Evolutionary conservation across 2,888 invertebrate genomes (phyloP), one percentile per base, ranked within the genome.

Genomic region (Thecocarcelia acutangulata): DNA sequence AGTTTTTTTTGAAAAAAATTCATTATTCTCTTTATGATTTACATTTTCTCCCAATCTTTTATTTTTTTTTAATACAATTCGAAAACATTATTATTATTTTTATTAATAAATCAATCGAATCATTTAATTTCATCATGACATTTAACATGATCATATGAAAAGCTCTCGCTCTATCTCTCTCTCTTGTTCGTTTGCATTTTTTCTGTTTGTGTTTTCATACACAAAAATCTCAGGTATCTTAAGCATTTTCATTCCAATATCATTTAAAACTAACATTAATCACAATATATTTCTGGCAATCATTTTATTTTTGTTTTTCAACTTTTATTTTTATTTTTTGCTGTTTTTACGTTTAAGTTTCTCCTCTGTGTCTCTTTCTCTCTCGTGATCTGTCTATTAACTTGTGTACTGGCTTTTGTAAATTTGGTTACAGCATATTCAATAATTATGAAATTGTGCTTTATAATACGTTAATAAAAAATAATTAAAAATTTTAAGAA

Each of bases 1-100:
- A 94, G 93, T 89, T 87, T 84, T 80, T 77, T 56, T 83, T 79
- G 42, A 86, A 86, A 86, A 78, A 76, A 63, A 63, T 9, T 52
- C 64, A 69, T 63, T 64, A 63, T 78, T 64, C 59, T 77, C 72
- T 56, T 79, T 72, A 66, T 70, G 40, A 44, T 77, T 78, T 83
- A 58, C 69, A 73, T 79, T 6, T 73, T 50, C 28, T 69, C 48
- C 72, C 17, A 61, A 44, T 54, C 15, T 63, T 33, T 54, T 13
- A 33, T 33, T 69, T 9, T 46, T 28, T 2, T 13, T 24, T 21
- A 19, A 48, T 21, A 50, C 21, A 28, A 56, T 44, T 80, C 52
- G 9, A 33, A 37, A 15, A 54, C 56, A n/a, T 56, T 73, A n/a
- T n/a, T n/a, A n/a, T 50, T 50, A 15, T 42, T 69, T 76, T 77